These are phyloP conservation scores for Menura novaehollandiae DNA, from an alignment of 2,113 vertebrate genomes.

Conservation along the genomic window DNA sequence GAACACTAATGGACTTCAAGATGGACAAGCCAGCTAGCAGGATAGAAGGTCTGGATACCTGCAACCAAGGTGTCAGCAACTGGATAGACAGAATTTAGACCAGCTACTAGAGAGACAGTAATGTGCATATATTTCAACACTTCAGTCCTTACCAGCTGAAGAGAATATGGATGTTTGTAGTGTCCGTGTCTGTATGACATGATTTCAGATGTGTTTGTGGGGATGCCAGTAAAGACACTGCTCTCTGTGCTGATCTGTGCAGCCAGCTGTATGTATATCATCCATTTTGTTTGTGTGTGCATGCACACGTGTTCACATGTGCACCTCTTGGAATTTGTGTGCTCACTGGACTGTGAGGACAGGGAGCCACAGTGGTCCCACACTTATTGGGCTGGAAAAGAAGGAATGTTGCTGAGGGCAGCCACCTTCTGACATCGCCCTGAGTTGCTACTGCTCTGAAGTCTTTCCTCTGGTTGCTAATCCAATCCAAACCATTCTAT, in stretches of 20 bases:
- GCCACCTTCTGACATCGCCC: neutral
- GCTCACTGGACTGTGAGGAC: neutral
- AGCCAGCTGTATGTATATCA: neutral
- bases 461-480: neutral
- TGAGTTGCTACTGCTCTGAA: neutral
- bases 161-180: neutral
- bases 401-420: neutral
- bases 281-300: neutral
- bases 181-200: neutral
- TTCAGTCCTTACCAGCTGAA: neutral
- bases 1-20: neutral
- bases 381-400: neutral
- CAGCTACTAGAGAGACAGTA: neutral
- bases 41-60: neutral
- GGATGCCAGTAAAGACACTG: neutral
- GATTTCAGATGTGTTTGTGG: neutral
- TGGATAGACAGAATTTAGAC: neutral
- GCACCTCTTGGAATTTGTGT: neutral
- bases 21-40: neutral
- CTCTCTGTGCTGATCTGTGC: neutral
- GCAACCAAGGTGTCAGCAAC: neutral
- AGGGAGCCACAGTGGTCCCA: neutral
- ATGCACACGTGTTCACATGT: rapidly evolving
- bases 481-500: neutral
- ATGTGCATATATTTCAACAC: neutral